Conservation (phyloP, 2,113 vertebrate species). For the Petrocephalus microphthalmus region DNA sequence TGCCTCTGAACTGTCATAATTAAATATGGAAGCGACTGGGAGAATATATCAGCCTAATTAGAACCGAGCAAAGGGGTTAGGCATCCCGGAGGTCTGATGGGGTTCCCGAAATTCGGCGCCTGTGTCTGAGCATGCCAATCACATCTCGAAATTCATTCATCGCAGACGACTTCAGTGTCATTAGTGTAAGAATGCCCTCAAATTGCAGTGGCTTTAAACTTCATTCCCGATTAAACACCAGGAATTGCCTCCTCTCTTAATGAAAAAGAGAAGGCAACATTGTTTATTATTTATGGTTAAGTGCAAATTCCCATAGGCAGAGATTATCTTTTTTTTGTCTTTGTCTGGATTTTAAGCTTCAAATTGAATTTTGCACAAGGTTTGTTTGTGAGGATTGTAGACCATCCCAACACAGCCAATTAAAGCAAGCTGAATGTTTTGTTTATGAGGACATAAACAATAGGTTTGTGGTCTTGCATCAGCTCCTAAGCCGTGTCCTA, state of each 20-base stretch:
- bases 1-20: neutral
- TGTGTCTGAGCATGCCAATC: constrained; percentile 31
- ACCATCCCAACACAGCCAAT: neutral
- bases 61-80: constrained; percentile 36
- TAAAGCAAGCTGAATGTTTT: neutral
- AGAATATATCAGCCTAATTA: constrained; percentile 48
- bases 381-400: neutral
- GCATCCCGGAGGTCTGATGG: constrained; percentile 46
- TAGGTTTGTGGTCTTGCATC: neutral
- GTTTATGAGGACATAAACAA: neutral
- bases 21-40: constrained; percentile 31
- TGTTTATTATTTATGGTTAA: constrained; percentile 4
- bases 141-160: constrained; percentile 29
- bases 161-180: constrained; percentile 8
- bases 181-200: neutral
- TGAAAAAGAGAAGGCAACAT: neutral
- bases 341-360: neutral
- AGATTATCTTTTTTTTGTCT: neutral
- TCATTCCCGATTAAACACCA: neutral
- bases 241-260: neutral
- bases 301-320: neutral
- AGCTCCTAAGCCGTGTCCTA: neutral
- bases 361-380: neutral
- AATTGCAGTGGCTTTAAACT: neutral
- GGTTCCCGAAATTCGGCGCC: constrained; percentile 35